Conservation (phyloP, 2,113 vertebrate species). For the Phaethon lepturus region DNA sequence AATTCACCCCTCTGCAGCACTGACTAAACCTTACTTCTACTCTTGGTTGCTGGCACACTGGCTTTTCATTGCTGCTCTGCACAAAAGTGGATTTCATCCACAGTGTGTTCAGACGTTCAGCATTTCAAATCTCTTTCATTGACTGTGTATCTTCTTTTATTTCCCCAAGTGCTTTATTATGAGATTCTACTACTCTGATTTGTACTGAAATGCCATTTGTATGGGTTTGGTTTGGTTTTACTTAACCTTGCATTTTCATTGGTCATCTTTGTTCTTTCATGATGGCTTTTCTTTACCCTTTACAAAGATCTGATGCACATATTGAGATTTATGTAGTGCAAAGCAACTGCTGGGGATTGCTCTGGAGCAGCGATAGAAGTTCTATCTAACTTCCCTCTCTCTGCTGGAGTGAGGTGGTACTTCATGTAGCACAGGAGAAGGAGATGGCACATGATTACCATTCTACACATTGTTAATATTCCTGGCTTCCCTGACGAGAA, state of each 20-base stretch:
- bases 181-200: neutral
- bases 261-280: neutral
- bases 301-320: neutral
- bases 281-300: neutral
- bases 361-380: neutral
- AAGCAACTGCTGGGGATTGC: neutral
- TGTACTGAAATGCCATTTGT: neutral
- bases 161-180: constrained; percentile 28
- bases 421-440: neutral
- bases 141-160: neutral
- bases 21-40: neutral
- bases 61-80: neutral
- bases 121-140: constrained; percentile 28
- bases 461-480: neutral
- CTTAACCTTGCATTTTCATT: constrained; percentile 19
- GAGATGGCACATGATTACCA: neutral
- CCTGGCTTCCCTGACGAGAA: neutral
- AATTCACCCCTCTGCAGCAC: neutral
- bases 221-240: neutral
- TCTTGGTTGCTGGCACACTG: neutral
- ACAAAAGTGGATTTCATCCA: neutral
- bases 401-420: neutral
- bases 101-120: neutral
- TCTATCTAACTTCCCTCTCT: neutral
- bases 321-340: neutral